phyloP scores from a whole-genome alignment of 1,140 invertebrate genomes.

The Linepithema humile region DNA sequence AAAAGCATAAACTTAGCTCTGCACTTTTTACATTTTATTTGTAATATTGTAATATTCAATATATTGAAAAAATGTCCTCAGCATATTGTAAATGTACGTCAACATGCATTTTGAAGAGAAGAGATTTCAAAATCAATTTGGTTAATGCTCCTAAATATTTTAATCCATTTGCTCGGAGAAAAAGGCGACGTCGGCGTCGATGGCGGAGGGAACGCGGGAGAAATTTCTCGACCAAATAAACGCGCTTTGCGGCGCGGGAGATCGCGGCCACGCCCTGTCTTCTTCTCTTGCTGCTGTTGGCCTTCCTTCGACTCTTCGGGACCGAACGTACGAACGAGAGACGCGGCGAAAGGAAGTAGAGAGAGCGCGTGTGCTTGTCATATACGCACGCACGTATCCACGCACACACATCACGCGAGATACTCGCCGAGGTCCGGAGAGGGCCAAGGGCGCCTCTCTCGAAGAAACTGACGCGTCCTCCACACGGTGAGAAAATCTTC shows the following conservation, averaged over 20 bases:
- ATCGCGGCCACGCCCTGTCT: constrained; percentile 72
- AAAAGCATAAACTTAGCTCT: neutral
- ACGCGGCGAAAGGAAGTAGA: constrained; percentile 50
- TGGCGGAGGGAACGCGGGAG: constrained; percentile 19
- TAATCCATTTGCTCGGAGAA: constrained; percentile 27
- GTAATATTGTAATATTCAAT: no score
- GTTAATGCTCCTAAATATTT: neutral
- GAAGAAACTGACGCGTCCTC: constrained; percentile 52
- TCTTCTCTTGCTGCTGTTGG: constrained; percentile 62
- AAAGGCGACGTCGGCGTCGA: neutral
- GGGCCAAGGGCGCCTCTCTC: constrained; percentile 59
- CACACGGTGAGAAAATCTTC: constrained; percentile 51
- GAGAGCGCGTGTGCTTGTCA: constrained; percentile 42
- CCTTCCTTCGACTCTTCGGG: constrained; percentile 66
- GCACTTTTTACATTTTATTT: neutral
- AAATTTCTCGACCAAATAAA: constrained; percentile 68
- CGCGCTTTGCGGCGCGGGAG: constrained; percentile 67
- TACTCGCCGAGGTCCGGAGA: constrained; percentile 44
- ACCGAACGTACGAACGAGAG: constrained; percentile 34
- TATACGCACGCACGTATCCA: neutral
- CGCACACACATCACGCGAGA: neutral
- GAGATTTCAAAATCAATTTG: neutral
- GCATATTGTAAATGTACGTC: neutral
- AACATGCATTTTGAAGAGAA: neutral
- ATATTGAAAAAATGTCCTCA: no score